These are phyloP conservation scores for Drosophila emarginata DNA, from an alignment of 2,888 invertebrate genomes.

Conservation along the genomic window DNA sequence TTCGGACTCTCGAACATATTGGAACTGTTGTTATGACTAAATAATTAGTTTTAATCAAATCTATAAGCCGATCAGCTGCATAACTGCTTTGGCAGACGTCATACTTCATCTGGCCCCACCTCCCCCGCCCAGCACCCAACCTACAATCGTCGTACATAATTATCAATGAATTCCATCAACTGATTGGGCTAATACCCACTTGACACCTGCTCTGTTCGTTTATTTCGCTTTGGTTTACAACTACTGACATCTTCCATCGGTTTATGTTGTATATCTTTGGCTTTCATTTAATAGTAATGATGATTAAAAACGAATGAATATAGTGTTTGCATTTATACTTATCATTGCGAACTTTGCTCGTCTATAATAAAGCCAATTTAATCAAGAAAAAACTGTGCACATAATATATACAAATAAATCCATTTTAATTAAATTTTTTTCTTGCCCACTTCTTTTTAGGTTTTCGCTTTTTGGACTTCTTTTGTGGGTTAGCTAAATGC, in stretches of 20 bases:
- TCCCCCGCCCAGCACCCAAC: neutral
- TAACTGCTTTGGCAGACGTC: neutral
- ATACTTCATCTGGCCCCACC: too few species aligned
- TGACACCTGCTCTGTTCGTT: neutral
- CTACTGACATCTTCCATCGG: neutral
- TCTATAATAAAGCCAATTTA: neutral
- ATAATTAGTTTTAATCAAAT: neutral
- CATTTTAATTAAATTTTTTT: constrained; percentile 2
- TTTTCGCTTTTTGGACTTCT: neutral
- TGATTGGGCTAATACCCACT: constrained; percentile 4
- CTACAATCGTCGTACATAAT: neutral
- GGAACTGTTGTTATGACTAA: neutral
- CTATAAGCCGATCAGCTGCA: constrained; percentile 1
- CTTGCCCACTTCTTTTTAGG: neutral
- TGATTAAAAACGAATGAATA: neutral
- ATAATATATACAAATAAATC: neutral
- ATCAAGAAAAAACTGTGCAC: neutral
- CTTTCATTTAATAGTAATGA: neutral
- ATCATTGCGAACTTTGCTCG: neutral
- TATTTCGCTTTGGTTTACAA: constrained; percentile 1
- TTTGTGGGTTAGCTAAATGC: neutral
- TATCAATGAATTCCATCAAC: constrained; percentile 4
- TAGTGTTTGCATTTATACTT: neutral
- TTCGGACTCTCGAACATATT: constrained; percentile 8
- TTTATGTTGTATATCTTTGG: constrained; percentile 8